Conservation (phyloP, 2,113 vertebrate genomes). For the Dasyprocta punctata region DNA sequence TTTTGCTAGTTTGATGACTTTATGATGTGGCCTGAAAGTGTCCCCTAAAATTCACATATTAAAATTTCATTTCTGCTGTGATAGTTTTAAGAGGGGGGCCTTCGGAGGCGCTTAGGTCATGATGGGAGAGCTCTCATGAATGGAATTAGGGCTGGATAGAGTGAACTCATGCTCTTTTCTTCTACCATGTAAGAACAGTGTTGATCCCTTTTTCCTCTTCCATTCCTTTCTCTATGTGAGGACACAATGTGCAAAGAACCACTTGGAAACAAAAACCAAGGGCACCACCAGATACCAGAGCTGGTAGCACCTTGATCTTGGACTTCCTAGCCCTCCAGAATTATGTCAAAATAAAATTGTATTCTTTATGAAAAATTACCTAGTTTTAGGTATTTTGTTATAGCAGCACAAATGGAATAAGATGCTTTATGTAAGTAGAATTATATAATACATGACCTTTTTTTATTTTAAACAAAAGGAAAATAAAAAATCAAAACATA, state of each 20-base stretch:
- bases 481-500: too few species aligned
- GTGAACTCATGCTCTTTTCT: background rate
- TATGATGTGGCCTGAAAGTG: background rate
- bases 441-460: background rate
- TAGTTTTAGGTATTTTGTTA: background rate
- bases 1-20: conserved; percentile 2
- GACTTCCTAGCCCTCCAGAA: background rate
- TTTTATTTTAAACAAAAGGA: too few species aligned
- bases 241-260: background rate
- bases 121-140: background rate
- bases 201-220: background rate
- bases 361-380: background rate
- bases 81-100: background rate
- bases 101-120: background rate
- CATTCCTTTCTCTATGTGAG: background rate
- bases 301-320: background rate
- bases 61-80: background rate
- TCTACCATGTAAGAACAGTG: background rate
- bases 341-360: background rate
- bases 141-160: background rate
- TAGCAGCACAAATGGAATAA: background rate
- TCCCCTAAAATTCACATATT: background rate
- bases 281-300: background rate
- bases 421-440: background rate
- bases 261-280: background rate